Evolutionary conservation across 2,113 vertebrate species (phyloP).

Genomic region (Galemys pyrenaicus): DNA sequence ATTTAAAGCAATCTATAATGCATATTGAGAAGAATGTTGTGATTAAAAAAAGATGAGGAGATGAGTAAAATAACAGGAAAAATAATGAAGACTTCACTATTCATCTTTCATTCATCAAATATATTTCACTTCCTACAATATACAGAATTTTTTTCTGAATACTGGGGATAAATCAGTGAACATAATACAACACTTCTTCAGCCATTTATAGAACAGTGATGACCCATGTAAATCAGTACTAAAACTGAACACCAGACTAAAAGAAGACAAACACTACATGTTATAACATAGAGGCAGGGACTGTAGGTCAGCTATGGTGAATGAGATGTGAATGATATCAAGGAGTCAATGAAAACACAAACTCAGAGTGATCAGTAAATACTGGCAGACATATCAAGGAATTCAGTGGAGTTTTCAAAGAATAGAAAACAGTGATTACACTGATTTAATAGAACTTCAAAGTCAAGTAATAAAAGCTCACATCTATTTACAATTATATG

Average conservation of each 20-base stretch:
- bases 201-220: not conserved
- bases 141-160: not conserved
- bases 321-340: not conserved
- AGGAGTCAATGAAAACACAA: not conserved
- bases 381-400: not conserved
- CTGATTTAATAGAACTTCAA: not conserved
- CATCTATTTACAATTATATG: not conserved
- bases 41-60: not conserved
- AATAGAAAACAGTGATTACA: not conserved
- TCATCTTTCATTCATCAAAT: not conserved
- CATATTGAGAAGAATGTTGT: not conserved
- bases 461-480: not conserved
- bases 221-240: not conserved
- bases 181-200: not conserved
- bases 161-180: not conserved
- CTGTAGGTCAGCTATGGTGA: not conserved
- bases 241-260: not conserved
- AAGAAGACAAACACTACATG: not conserved
- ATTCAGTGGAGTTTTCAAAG: not conserved
- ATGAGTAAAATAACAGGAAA: not conserved
- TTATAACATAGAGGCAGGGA: too few relatives aligned
- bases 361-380: not conserved
- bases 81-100: fast-evolving
- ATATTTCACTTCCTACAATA: not conserved
- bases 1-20: not conserved